Evolutionary conservation across 2,888 invertebrate genomes (phyloP), one percentile per base, ranked within the genome.

Genomic region (Drosophila mimetica): DNA sequence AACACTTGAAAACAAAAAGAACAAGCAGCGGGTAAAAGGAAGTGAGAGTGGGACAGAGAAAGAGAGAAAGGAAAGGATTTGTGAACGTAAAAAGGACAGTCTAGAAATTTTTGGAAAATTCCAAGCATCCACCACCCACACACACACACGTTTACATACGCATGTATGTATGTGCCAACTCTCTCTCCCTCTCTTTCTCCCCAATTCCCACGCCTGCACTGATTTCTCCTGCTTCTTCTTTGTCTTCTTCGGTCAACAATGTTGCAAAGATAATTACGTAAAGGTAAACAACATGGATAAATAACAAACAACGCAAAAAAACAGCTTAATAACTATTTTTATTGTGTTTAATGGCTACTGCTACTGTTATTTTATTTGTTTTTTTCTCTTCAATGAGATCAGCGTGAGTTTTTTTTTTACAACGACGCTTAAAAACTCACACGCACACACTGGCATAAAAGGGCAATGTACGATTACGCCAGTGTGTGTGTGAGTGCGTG

Each of bases 261-360:
- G 84, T 83, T 83, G 69, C 78, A 81, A 76, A 83, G 76, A 83
- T 86, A 84, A 88, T 88, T 85, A 88, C 85, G 81, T 85, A 85
- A 85, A 88, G 81, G 88, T 88, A 88, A 85, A 88, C 88, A 85
- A 86, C 77, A 79, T 74, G 71, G 16, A 79, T 76, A 87, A 79
- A 77, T 75, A 86, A 70, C 53, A 41, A 48, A 42, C n/a, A 18
- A 46, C 44, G 22, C 57, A 34, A 48, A 42, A 50, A 42, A 36
- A 51, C 32, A 14, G 18, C 32, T 4, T 13, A 16, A 11, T 28
- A 25, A 25, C 42, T 52, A 47, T 16, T 47, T 48, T 32, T 70
- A 71, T 53, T 58, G 30, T 54, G 28, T 42, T 50, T 30, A 55
- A 50, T 48, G 36, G 36, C 37, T 50, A 54, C 50, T 34, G 34